Base-by-base conservation (phyloP, 2,797 vertebrate species). In the Labeo calbasu region DNA sequence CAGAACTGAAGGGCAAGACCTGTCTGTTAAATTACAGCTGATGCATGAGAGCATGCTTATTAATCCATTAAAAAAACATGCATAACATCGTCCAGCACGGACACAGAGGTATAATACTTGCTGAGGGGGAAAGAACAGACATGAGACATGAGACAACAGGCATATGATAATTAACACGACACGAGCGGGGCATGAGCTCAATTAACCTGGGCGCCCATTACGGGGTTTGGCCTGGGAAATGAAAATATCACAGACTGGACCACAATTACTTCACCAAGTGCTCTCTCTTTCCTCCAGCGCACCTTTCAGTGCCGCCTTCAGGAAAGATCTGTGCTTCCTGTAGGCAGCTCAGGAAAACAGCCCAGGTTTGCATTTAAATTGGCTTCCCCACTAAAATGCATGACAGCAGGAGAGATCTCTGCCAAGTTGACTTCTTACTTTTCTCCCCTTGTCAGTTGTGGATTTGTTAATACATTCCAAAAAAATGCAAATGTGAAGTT, bases 321-420 rank as follows among this genome's bases (percentile, higher is more conserved):
- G 55, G 65, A 86, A 51, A 73, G 63, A 81, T 72, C 19, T 53
- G 55, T 83, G 59, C 65, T 72, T 84, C 66, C 81, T 84, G 66
- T 46, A 83, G 63, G 40, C 69, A 81, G 82, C 66, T 68, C 50
- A 53, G 61, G 40, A 72, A 76, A 77, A 79, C 36, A 82, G 72
- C 32, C 63, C 36, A 43, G 79, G 81, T 55, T 72, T 59, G 48
- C 72, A 79, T 72, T 51, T 75, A 84, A 84, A 83, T 82, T 84
- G 32, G 66, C 55, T 17, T 77, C 46, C 28, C 72, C 46, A 23
- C 43, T 43, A 85, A 75, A 80, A 53, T 40, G 79, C 63, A 46
- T 57, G 85, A 87, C 77, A 43, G 84, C 81, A 83, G 71, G 59
- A 87, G 73, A 89, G 63, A 84, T 80, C 82, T 86, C 79, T 66